A percentile compares a stretch with the other conserved stretches of the same genome.
Conservation (phyloP, 2,113 vertebrate genomes). For the Rhea pennata region DNA sequence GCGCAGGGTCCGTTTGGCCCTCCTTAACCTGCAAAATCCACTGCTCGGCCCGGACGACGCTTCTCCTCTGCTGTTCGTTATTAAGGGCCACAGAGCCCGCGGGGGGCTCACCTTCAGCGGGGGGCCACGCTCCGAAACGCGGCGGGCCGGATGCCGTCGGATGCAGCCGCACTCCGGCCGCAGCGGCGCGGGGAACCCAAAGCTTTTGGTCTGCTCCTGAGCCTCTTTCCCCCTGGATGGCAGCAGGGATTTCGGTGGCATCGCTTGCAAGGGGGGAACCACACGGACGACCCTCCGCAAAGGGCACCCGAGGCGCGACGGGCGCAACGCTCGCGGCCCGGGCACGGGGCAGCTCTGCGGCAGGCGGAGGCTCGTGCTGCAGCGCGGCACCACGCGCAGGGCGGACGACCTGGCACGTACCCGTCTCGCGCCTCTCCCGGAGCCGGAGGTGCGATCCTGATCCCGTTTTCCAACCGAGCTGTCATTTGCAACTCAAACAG, state of each 20-base stretch:
- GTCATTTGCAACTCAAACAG: slow-evolving; percentile 12
- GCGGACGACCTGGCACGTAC: neutral
- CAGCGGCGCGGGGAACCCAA: neutral
- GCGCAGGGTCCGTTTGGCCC: neutral
- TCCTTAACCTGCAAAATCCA: neutral
- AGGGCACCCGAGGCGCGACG: too few relatives aligned
- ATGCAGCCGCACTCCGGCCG: neutral
- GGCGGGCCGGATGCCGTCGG: too few relatives aligned
- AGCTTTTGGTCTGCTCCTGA: neutral
- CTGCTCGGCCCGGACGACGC: neutral
- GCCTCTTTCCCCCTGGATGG: too few relatives aligned
- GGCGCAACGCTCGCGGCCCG: fast-evolving
- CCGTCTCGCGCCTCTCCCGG: neutral
- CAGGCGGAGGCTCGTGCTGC: neutral
- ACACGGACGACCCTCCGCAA: fast-evolving
- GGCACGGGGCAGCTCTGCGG: neutral
- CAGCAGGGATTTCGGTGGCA: too few relatives aligned
- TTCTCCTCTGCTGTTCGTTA: too few relatives aligned
- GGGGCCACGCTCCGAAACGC: too few relatives aligned
- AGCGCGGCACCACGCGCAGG: fast-evolving
- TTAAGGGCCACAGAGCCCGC: too few relatives aligned
- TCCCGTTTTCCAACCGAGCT: neutral
- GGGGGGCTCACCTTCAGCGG: too few relatives aligned
- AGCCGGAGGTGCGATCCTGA: neutral
- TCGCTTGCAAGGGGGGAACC: neutral